Evolutionary conservation across 2,888 invertebrate species (phyloP), one percentile per base, ranked within the genome.

Genomic region (Xestia xanthographa): DNA sequence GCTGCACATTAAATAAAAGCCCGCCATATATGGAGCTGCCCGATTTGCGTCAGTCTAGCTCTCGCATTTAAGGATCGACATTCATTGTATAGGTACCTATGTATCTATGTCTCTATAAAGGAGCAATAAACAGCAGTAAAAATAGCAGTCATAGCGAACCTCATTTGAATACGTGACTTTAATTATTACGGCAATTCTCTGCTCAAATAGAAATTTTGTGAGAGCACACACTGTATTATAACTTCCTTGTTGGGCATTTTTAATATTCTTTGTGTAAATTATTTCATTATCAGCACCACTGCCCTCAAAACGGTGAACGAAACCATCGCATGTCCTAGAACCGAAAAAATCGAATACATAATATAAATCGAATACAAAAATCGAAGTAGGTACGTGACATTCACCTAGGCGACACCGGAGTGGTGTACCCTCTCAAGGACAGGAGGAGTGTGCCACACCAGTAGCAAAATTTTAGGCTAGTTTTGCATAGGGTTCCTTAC

Each of bases 1-100:
- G 62, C 62, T 77, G 66, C 48, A 73, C 73, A 82, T 75, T 75
- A 56, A 67, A 80, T 86, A 83, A 74, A 73, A 76, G 26, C 48
- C 43, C 3, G 22, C 41, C 73, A 26, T 71, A 34, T 70, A 82
- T 34, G 78, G 85, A 53, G 63, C 56, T 38, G 58, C n/a, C 74
- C 50, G 50, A 76, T 56, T 75, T 81, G 80, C 77, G 81, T 81
- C 83, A 79, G 62, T 60, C 43, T 76, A 75, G 43, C 67, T 58
- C 50, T 58, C 12, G n/a, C 82, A 75, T 80, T 69, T 79, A 84
- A 70, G 84, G 80, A 73, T 45, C 62, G 29, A 75, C 29, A 69
- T 45, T 75, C 12, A 80, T 75, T 75, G 50, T 73, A 66, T 58
- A 68, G 53, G 34, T 71, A 72, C 41, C 9, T 50, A 34, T 3